Base-by-base conservation (phyloP, 2,797 vertebrate genomes). In the Thripadectes ignobilis region DNA sequence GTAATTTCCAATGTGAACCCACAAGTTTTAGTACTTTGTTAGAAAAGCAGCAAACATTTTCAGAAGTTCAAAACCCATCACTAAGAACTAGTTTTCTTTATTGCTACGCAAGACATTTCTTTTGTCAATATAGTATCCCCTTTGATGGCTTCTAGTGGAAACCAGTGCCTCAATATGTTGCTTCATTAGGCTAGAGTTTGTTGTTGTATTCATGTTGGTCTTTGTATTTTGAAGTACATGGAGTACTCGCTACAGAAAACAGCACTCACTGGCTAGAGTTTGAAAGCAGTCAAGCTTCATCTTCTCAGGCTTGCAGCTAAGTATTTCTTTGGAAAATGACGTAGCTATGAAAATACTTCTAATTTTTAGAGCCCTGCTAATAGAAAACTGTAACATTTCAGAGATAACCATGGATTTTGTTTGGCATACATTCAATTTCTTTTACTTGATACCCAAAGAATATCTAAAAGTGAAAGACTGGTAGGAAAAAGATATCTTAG, bases 101-200 rank as follows among this genome's bases (percentile, higher is more conserved):
- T 65, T 12, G 39, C 32, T 74, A 46, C 51, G 62, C 17, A 41
- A 46, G 82, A 74, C 11, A 3, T 77, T 86, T 84, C 57, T 79
- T 91, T 92, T 39, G 62, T 59, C 69, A 54, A 36, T 62, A 7
- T 36, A 49, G 10, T 55, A 46, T 91, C 85, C 38, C 68, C 18
- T 93, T 89, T 85, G 61, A 86, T 96, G 89, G 41, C 80, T 85
- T 30, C 14, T 93, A 46, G 84, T 91, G 75, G 76, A 93, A 96
- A 51, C 48, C 7, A 15, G 63, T 91, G 81, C 73, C 71, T 95
- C 89, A 87, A 41, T 94, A 89, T 78, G 57, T 93, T 93, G 48
- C 67, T 95, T 95, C 90, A 80, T 96, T 95, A 91, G 61, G 23
- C 68, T 89, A 71, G 71, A 85, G 78, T 75, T 95, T 77, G 49